A percentile compares a stretch with the other conserved stretches of the same genome.
phyloP scores from a whole-genome alignment of 2,113 vertebrate genomes.

The Poeciliopsis retropinna region DNA sequence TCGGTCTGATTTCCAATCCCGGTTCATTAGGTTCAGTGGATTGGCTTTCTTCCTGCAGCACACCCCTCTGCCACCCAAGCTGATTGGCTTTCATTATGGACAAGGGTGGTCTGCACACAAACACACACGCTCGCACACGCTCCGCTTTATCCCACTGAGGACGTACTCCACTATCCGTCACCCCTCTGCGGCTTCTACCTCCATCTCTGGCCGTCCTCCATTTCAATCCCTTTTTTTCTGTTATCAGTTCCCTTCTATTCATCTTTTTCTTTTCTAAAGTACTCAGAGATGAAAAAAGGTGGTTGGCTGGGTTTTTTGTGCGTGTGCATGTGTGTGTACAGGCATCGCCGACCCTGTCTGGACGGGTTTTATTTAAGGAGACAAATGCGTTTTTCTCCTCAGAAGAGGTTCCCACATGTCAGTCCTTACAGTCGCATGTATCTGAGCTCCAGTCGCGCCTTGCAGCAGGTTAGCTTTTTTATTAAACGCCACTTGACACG shows the following conservation, averaged over 20 bases:
- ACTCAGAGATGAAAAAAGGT: constrained; percentile 44
- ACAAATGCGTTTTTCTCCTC: constrained; percentile 13
- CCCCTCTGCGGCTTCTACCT: constrained; percentile 34
- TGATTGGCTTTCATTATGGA: constrained; percentile 75
- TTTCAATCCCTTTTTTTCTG: constrained; percentile 51
- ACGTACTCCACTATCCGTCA: constrained; percentile 50
- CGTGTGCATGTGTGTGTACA: constrained; percentile 22
- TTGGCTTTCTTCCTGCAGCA: constrained; percentile 71
- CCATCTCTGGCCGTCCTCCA: constrained; percentile 51
- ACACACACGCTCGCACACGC: constrained; percentile 21
- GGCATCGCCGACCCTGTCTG: constrained; percentile 12
- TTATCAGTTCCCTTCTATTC: constrained; percentile 43
- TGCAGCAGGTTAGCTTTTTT: constrained; percentile 39
- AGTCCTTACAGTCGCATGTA: constrained; percentile 18
- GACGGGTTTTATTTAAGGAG: constrained; percentile 37
- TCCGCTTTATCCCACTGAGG: constrained; percentile 39
- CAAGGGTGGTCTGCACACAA: constrained; percentile 48
- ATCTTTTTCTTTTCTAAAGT: constrained; percentile 36
- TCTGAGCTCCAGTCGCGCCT: constrained; percentile 20
- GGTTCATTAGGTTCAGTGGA: constrained; percentile 71
- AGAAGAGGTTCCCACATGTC: constrained; percentile 3
- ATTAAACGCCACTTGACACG: constrained; percentile 65
- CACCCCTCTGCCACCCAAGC: constrained; percentile 59
- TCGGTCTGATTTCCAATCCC: constrained; percentile 71
- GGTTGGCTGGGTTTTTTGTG: constrained; percentile 27